Evolutionary conservation across 1,140 invertebrate species (phyloP).

Genomic region (Asbolus verrucosus): DNA sequence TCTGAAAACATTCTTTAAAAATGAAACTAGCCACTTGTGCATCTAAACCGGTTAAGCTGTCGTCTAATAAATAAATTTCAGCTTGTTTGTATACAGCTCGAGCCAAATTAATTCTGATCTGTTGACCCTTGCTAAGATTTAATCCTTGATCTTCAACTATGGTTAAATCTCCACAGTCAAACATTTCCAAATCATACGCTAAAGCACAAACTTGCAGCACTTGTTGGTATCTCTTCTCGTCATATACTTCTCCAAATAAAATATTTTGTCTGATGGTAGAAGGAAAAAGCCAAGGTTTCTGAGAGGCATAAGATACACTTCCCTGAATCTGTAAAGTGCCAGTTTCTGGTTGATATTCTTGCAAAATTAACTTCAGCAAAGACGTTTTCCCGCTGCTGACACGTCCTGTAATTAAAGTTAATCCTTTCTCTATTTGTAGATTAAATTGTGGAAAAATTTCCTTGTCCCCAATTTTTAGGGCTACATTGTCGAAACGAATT

Average conservation of each 20-base stretch:
- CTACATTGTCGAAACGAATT: constrained; percentile 11
- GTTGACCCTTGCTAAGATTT: constrained; percentile 85
- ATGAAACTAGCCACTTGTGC: constrained; percentile 82
- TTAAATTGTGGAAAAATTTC: constrained; percentile 73
- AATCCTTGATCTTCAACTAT: constrained; percentile 85
- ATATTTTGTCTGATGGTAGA: constrained; percentile 75
- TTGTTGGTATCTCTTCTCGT: constrained; percentile 64
- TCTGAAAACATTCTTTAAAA: constrained; percentile 78
- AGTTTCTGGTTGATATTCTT: constrained; percentile 73
- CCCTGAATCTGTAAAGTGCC: constrained; percentile 73
- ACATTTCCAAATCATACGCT: constrained; percentile 44
- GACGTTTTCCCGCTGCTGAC: constrained; percentile 90
- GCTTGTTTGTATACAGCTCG: constrained; percentile 82
- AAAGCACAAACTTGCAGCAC: constrained; percentile 57
- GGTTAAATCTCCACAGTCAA: constrained; percentile 67
- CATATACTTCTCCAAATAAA: constrained; percentile 70
- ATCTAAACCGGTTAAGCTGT: constrained; percentile 85
- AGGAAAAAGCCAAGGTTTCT: constrained; percentile 79
- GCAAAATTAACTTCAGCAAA: constrained; percentile 76
- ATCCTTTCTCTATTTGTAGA: constrained; percentile 69
- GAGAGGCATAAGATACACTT: constrained; percentile 76
- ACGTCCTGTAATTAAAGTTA: constrained; percentile 79
- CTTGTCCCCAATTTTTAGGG: constrained; percentile 52
- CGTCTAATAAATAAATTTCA: constrained; percentile 84
- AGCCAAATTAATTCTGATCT: constrained; percentile 88